These are phyloP conservation scores for Eupithecia exiguata DNA, from an alignment of 2,888 invertebrate species.

Conservation along the genomic window DNA sequence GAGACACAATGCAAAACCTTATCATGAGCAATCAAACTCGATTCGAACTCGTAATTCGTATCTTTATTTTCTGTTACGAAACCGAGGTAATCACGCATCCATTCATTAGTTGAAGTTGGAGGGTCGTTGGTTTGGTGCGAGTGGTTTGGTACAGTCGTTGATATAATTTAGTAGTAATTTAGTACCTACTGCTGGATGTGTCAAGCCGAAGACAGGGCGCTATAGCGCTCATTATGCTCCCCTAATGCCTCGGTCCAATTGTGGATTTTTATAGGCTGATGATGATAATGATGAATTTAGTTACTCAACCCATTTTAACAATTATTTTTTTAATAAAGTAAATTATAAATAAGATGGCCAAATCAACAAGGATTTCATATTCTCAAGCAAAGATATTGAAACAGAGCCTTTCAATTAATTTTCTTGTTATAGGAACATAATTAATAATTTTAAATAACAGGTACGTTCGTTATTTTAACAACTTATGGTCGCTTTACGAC, in stretches of 20 bases:
- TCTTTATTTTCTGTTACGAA: conserved; percentile 57
- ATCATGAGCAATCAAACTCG: conserved; percentile 44
- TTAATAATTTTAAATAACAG: background rate
- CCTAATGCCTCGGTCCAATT: no score
- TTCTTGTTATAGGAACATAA: background rate
- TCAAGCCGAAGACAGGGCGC: no score
- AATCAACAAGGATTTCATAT: background rate
- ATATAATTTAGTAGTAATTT: background rate
- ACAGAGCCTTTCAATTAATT: background rate
- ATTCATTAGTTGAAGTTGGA: conserved; percentile 64
- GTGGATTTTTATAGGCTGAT: no score
- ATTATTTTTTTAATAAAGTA: background rate
- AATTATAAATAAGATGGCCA: no score
- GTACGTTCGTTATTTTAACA: background rate
- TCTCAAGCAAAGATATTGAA: background rate
- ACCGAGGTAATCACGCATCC: conserved; percentile 59
- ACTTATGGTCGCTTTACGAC: background rate
- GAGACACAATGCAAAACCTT: conserved; percentile 33
- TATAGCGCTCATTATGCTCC: no score
- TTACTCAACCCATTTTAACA: no score
- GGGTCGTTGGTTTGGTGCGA: conserved; percentile 19
- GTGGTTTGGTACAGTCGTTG: conserved; percentile 8
- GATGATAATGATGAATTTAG: no score
- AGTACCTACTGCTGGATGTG: no score
- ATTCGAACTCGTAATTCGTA: conserved; percentile 50